Base-by-base conservation (phyloP, 2,113 vertebrate genomes). In the Conger conger region DNA sequence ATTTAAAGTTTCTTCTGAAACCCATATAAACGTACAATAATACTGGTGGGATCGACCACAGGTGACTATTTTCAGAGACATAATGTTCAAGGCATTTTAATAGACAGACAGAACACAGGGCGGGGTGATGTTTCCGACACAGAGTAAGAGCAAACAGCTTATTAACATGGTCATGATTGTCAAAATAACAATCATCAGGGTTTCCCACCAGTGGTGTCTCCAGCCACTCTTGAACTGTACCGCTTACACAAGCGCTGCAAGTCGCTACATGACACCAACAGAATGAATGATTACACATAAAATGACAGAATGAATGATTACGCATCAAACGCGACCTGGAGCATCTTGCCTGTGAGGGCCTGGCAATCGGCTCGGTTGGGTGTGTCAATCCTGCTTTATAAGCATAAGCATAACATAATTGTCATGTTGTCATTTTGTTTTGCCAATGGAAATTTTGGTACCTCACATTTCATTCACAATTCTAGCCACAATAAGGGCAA, bases 401-500 rank as follows among this genome's bases (percentile, higher is more conserved):
- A 33, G n/a, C 68, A 13, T 73, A 73, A 73, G 7, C 45, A 50
- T 11, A 50, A 50, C 45, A 50, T 13, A 13, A 27, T 73, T 33
- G n/a, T 73, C n/a, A n/a, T n/a, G n/a, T 73, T 73, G 68, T 73
- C 68, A 13, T 33, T 11, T 23, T 23, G 27, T 18, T 30, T n/a
- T 33, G 11, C 33, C 33, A n/a, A 73, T 33, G n/a, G 20, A 27
- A 7, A 3, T 73, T 73, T 73, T 13, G 2, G n/a, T 33, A 33
- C 27, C 1, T 30, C 2, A 33, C 20, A 27, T 33, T 73, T 73
- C 33, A 50, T 80, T 80, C 20, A 23, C 6, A 45, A 42, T 79
- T 79, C 36, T 80, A n/a, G 79, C 40, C 40, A 80, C 40, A 80
- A 80, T 50, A 40, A 80, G 79, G 40, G 8, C 27, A n/a, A 80